Evolutionary conservation across 2,113 vertebrate genomes (phyloP), one percentile per base, ranked within the genome.

Genomic region (Silurus glanis): DNA sequence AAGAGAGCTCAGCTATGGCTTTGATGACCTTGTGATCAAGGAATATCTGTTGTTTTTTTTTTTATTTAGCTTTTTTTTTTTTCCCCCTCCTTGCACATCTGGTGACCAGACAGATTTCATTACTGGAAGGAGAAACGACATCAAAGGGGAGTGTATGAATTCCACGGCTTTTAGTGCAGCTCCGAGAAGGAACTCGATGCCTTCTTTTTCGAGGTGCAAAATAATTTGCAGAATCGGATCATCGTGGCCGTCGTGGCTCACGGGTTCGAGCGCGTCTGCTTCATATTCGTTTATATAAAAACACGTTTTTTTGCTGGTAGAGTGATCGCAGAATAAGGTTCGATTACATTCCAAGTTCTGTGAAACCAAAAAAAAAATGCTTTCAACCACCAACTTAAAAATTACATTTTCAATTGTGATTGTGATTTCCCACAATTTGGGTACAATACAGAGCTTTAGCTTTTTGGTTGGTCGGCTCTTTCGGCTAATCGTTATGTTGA

Each of bases 71-170:
- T 6, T 45, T 23, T 47, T 47, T 72, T 53, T 53, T 53, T n/a
- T 13, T 9, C 4, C 14, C 16, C 14, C 4, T 1, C 49, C 14
- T 56, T 45, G 51, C 25, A 83, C 82, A 83, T 83, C 82, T 83
- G 82, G 82, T 56, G 51, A 58, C 66, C 82, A 72, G 82, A 71
- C 66, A 45, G 16, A 21, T 56, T 56, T 83, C 66, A 58, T 83
- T 83, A 83, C 66, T 83, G 82, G 51, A 53, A 71, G 6, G 53
- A 72, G 53, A 58, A 71, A 83, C 66, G 10, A 61, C 25, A 56
- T 71, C 82, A 83, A 83, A 83, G 82, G 51, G 53, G 28, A 83
- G 66, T 58, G 66, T 45, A 71, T 14, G 49, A 71, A 71, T 83
- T 83, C 82, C 51, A 67, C 16, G 3, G 66, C 25, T 58, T 37